Evolutionary conservation across 2,888 invertebrate genomes (phyloP), one percentile per base, ranked within the genome.

Genomic region (Dolichopus griseipennis): DNA sequence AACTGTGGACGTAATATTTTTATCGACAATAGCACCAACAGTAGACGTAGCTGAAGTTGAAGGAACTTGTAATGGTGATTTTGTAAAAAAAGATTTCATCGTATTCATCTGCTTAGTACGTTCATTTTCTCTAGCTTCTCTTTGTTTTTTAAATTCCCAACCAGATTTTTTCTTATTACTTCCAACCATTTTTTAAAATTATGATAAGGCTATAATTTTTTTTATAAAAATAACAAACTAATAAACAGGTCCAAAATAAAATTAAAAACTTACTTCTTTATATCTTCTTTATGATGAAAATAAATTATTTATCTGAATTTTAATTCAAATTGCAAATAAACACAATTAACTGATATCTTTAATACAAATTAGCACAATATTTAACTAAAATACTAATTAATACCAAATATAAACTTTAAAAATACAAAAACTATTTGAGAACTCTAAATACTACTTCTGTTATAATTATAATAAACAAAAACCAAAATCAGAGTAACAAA

Each of bases 41-140:
- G 63, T 63, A 27, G 63, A 63, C 63, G 63, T 63, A 63, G 63
- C 63, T 63, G 63, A 63, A 63, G 63, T 63, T 63, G 63, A 63
- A 63, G 63, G 12, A 9, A 63, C 63, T 63, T 21, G 63, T 22
- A 63, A 63, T 27, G 27, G 63, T 63, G 63, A 63, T 63, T 63
- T 63, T 63, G 63, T 63, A 63, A 63, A 63, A 63, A 62, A 63
- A 63, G 63, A 27, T 63, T 63, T 63, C 27, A 63, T 22, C 63
- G 63, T 63, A 63, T 63, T 27, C 63, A 27, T 63, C 63, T 63
- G 63, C 63, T 63, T 63, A 63, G 63, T 63, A 63, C 63, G 63
- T 63, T 63, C 63, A 63, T 63, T 63, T 63, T 63, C 63, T 63
- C 63, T 63, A 27, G 63, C 63, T 21, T 61, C 61, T 20, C 61